Percentiles rank a stretch among this genome's conserved stretches.
Conservation (phyloP, 1,140 invertebrate species). For the Cydia pomonella region DNA sequence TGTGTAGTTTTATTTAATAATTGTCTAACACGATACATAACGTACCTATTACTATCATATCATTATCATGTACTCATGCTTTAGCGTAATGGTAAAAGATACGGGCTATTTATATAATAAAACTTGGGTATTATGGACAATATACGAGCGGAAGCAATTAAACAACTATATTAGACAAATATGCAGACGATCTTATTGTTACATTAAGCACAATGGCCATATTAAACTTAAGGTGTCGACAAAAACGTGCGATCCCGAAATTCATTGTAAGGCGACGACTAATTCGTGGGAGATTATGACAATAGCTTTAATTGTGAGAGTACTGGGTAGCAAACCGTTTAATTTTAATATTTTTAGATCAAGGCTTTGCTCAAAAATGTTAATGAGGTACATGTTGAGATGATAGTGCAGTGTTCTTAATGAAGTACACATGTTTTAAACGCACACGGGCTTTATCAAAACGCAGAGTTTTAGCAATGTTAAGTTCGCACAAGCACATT, state of each 20-base stretch:
- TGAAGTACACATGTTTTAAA: background rate
- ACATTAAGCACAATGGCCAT: conserved; percentile 30
- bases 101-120: background rate
- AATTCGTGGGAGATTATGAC: conserved; percentile 30
- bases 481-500: too few species aligned
- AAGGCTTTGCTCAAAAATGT: conserved; percentile 11
- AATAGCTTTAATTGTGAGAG: conserved; percentile 30
- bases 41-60: too few species aligned
- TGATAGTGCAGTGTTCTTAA: background rate
- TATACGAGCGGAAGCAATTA: conserved; percentile 16
- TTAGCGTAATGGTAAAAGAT: background rate
- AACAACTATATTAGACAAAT: conserved; percentile 28
- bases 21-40: too few species aligned
- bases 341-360: conserved; percentile 30
- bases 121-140: background rate
- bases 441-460: too few species aligned
- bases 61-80: too few species aligned
- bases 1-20: too few species aligned
- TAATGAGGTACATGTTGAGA: conserved; percentile 4
- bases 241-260: conserved; percentile 29
- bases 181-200: conserved; percentile 30
- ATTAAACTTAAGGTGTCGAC: conserved; percentile 9
- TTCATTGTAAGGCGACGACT: conserved; percentile 20
- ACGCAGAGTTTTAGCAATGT: too few species aligned
- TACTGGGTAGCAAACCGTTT: conserved; percentile 16